A percentile compares a stretch with the other conserved stretches of the same genome.
Evolutionary conservation across 2,888 invertebrate species (phyloP).

Genomic region (Sipunculus nudus): DNA sequence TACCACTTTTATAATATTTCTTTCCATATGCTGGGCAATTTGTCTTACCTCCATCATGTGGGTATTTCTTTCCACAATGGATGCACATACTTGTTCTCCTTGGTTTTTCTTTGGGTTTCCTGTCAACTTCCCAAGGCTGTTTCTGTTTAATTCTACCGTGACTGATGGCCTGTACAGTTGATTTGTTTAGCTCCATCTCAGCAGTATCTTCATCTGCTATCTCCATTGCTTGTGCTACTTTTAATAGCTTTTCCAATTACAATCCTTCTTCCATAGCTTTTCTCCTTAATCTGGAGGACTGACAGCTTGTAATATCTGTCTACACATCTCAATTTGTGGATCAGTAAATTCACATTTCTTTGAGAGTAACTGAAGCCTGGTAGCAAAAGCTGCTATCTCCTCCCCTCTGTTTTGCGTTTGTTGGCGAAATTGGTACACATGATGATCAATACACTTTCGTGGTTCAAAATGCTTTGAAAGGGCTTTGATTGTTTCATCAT

Average conservation of each 20-base stretch:
- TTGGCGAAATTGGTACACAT: constrained; percentile 11
- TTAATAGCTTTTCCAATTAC: too few relatives aligned
- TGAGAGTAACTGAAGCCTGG: constrained; percentile 2
- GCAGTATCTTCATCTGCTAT: not conserved
- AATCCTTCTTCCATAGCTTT: constrained; percentile 9
- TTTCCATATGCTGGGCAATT: not conserved
- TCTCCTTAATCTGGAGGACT: constrained; percentile 15
- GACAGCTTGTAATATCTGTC: constrained; percentile 26
- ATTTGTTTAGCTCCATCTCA: not conserved
- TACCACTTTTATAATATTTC: not conserved
- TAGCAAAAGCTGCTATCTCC: not conserved
- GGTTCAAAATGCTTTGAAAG: constrained; percentile 13
- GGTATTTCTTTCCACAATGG: too few relatives aligned
- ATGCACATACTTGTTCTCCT: too few relatives aligned
- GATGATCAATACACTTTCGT: constrained; percentile 6
- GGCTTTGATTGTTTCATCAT: constrained; percentile 7
- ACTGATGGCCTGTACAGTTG: too few relatives aligned
- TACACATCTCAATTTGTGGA: constrained; percentile 19
- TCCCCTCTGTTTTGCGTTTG: constrained; percentile 8
- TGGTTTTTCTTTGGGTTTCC: too few relatives aligned
- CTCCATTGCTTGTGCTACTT: too few relatives aligned
- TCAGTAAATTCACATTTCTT: constrained; percentile 18
- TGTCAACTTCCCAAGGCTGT: too few relatives aligned
- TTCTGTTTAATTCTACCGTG: too few relatives aligned
- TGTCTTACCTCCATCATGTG: too few relatives aligned